Evolutionary conservation across 53 echinoderm and acorn worm species (phyloP).

Genomic region (Echinarachnius parma): DNA sequence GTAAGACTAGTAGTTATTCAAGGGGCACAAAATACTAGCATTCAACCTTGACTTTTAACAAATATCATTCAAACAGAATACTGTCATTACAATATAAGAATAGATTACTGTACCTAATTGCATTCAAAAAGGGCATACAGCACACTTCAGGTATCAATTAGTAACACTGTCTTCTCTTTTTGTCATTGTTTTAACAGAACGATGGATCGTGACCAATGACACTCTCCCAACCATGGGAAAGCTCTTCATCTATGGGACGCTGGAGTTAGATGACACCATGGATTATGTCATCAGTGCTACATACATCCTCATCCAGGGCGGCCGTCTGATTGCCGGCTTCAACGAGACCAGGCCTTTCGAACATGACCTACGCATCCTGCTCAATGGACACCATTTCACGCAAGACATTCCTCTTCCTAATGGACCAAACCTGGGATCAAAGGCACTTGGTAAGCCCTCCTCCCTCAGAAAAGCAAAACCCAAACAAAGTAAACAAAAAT

Average conservation of each 20-base stretch:
- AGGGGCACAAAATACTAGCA: too few relatives aligned
- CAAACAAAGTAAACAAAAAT: too few relatives aligned
- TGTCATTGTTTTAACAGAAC: slow-evolving; percentile 41
- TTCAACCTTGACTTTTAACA: too few relatives aligned
- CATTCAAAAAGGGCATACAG: too few relatives aligned
- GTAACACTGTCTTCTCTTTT: too few relatives aligned
- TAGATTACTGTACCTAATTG: too few relatives aligned
- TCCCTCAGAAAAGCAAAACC: too few relatives aligned
- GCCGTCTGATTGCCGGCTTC: slow-evolving; percentile 62
- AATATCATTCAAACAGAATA: too few relatives aligned
- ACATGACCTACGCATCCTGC: slow-evolving; percentile 55
- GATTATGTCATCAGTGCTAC: slow-evolving; percentile 64
- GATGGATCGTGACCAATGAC: slow-evolving; percentile 72
- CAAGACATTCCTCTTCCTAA: slow-evolving; percentile 74
- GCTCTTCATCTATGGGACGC: slow-evolving; percentile 74
- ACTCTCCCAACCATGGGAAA: slow-evolving; percentile 67
- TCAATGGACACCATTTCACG: slow-evolving; percentile 72
- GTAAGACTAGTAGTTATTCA: too few relatives aligned
- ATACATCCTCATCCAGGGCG: slow-evolving; percentile 84
- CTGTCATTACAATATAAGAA: too few relatives aligned
- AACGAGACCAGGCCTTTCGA: slow-evolving; percentile 58
- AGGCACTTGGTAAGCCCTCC: slow-evolving; percentile 80
- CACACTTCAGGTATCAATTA: too few relatives aligned
- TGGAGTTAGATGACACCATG: slow-evolving; percentile 67
- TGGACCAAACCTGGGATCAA: slow-evolving; percentile 89